Evolutionary conservation across 2,797 vertebrate species (phyloP).

Genomic region (Peromyscus aztecus): DNA sequence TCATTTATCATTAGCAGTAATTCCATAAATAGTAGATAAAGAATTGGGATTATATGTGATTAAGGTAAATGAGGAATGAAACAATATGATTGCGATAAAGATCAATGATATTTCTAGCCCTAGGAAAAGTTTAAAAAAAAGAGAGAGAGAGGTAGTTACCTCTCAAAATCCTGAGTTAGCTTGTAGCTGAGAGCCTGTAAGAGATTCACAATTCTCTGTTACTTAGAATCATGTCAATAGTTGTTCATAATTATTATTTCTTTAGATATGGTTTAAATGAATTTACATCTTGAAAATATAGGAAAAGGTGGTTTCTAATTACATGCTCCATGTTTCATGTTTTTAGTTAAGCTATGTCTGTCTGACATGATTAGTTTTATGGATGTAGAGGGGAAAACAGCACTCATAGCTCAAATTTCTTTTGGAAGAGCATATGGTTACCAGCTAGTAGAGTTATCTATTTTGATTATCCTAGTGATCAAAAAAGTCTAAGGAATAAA

Average conservation of each 20-base stretch:
- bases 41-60: neutral
- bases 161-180: neutral
- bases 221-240: neutral
- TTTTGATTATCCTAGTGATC: conserved; percentile 16
- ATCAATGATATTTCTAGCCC: neutral
- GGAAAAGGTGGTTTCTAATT: neutral
- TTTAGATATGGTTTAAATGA: neutral
- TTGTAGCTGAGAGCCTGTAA: neutral
- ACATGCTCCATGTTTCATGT: neutral
- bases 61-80: neutral
- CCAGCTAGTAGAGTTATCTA: neutral
- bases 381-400: neutral
- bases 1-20: conserved; percentile 21
- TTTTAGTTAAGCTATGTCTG: neutral
- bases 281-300: conserved; percentile 25
- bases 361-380: neutral
- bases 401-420: neutral
- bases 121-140: conserved; percentile 2
- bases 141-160: neutral
- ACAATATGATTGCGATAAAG: neutral
- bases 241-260: neutral
- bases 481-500: neutral
- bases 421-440: neutral
- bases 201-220: neutral
- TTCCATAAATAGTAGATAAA: neutral